phyloP scores from a whole-genome alignment of 2,888 invertebrate species.

The Drosophila conformis region DNA sequence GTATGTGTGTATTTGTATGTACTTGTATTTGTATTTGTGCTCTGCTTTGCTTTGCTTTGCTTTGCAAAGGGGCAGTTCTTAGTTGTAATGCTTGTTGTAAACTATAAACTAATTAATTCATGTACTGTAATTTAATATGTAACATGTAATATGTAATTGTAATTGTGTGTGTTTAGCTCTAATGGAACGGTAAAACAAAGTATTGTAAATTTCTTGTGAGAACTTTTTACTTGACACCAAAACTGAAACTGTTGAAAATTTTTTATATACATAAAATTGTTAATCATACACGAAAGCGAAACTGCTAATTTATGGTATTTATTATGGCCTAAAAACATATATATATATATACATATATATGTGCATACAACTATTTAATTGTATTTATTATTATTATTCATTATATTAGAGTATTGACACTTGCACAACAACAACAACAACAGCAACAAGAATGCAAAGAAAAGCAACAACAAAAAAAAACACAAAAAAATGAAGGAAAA shows the following conservation, averaged over 20 bases:
- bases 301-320: constrained; percentile 78
- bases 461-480: constrained; percentile 5
- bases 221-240: constrained; percentile 79
- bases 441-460: constrained; percentile 14
- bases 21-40: constrained; percentile 4
- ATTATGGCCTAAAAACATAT: constrained; percentile 64
- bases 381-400: constrained; percentile 75
- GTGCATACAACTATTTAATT: constrained; percentile 63
- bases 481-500: constrained; percentile 2
- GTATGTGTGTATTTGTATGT: constrained; percentile 17
- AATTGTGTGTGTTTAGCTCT: constrained; percentile 41
- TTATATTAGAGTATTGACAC: constrained; percentile 54
- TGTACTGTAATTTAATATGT: constrained; percentile 42
- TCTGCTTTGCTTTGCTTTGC: constrained; percentile 1
- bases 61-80: constrained; percentile 18
- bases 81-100: constrained; percentile 60
- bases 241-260: constrained; percentile 78
- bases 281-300: constrained; percentile 52
- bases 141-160: constrained; percentile 33
- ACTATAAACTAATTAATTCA: constrained; percentile 42
- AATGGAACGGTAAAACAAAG: constrained; percentile 66
- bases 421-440: constrained; percentile 53
- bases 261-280: constrained; percentile 74
- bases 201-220: constrained; percentile 78
- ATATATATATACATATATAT: constrained; percentile 10